A percentile compares a stretch with the other conserved stretches of the same genome.
Evolutionary conservation across 2,888 invertebrate genomes (phyloP).

Genomic region (Gymnosoma rotundatum): DNA sequence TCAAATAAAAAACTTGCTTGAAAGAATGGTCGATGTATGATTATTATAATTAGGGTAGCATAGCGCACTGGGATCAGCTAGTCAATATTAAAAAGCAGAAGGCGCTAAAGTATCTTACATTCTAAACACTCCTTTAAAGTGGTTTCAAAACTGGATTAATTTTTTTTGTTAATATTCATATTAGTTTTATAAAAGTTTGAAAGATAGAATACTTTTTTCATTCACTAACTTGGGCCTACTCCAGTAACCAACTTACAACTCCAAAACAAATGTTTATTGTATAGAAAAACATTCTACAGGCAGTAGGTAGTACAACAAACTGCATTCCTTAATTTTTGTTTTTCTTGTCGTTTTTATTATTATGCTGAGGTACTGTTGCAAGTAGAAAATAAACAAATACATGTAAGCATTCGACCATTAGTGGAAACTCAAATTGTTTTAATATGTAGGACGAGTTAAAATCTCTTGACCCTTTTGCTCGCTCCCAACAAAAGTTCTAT

Average conservation of each 20-base stretch:
- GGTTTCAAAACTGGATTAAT: no score
- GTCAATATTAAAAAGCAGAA: no score
- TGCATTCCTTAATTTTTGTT: slow-evolving; percentile 17
- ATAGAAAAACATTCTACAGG: slow-evolving; percentile 44
- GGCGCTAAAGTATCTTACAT: no score
- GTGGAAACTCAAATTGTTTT: neutral
- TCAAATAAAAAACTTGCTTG: no score
- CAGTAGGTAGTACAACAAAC: slow-evolving; percentile 36
- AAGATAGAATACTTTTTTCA: neutral
- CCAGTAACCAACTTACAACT: slow-evolving; percentile 22
- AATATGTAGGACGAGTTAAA: slow-evolving; percentile 6
- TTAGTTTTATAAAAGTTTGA: no score
- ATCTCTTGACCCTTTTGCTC: slow-evolving; percentile 55
- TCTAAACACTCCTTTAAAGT: no score
- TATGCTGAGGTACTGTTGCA: slow-evolving; percentile 23
- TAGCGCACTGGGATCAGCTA: no score
- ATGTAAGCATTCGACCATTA: slow-evolving; percentile 1
- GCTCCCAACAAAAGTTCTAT: slow-evolving; percentile 30
- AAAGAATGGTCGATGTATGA: no score
- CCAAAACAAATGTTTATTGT: slow-evolving; percentile 19
- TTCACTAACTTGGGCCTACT: slow-evolving; percentile 5
- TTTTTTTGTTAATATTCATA: no score
- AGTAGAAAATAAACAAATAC: slow-evolving; percentile 39
- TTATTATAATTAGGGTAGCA: no score
- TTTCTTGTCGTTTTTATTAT: slow-evolving; percentile 26